Evolutionary conservation across 2,888 invertebrate genomes (phyloP), one percentile per base, ranked within the genome.

Genomic region (Mamestra brassicae): DNA sequence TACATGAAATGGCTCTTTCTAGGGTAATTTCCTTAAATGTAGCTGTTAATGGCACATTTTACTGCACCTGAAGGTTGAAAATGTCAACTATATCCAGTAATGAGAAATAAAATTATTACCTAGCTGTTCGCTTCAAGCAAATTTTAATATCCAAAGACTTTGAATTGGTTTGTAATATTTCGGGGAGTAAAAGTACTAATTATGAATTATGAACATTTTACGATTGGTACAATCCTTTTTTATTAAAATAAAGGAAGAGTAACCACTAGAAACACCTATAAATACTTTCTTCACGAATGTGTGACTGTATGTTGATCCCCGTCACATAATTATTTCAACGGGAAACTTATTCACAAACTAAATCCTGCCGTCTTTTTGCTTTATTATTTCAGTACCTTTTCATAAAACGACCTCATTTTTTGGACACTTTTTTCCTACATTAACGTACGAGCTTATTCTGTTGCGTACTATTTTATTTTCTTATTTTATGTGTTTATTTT

Each of bases 361-460:
- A 78, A 61, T 36, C 58, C 47, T 15, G 38, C 11, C 47, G n/a
- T 36, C 54, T 7, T 36, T 52, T 76, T 45, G 17, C 47, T 77
- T 71, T 55, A 57, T 65, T 71, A 61, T 63, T 66, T 57, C 54
- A 69, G 34, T 57, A 34, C 38, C 55, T 63, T 62, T 81, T 81
- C 63, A 76, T n/a, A 58, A 67, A 66, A 55, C 50, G 36, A 26
- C 74, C 80, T 80, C 45, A 66, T 80, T 54, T 71, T 67, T 57
- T 17, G 38, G n/a, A 13, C 15, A 8, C 47, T 42, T 42, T 73
- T 75, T 63, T 13, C 54, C 6, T 63, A 75, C 63, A 61, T 76
- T 63, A 80, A 75, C 64, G 81, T 75, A 68, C 36, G n/a, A 68
- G 60, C 47, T 57, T 65, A 74, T 74, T 80, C 70, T 70, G 38